A percentile compares a stretch with the other conserved stretches of the same genome.
Conservation (phyloP, 2,113 vertebrate species). For the Cinclus cinclus region DNA sequence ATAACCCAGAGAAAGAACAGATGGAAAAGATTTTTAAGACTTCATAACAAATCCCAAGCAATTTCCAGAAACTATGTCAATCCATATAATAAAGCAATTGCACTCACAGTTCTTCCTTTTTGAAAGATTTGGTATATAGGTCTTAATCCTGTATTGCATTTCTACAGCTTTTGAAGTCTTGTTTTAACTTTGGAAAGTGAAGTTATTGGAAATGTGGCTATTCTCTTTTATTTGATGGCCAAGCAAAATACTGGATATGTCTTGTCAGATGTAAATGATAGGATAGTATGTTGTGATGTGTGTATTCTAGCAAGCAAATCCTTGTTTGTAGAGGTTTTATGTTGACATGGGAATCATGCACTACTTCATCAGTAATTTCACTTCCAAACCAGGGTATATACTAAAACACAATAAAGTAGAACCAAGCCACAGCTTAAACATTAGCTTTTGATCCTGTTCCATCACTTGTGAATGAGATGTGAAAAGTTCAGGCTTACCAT, state of each 20-base stretch:
- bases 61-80: conserved; percentile 45
- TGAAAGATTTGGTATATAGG: conserved; percentile 19
- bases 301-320: conserved; percentile 64
- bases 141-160: conserved; percentile 16
- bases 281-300: conserved; percentile 42
- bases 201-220: conserved; percentile 53
- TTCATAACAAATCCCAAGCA: conserved; percentile 6
- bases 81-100: conserved; percentile 29
- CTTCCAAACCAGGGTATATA: conserved; percentile 56
- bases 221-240: conserved; percentile 12
- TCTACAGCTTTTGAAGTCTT: conserved; percentile 46
- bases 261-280: conserved; percentile 63
- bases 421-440: conserved; percentile 66
- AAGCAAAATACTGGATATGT: conserved; percentile 60
- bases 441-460: conserved; percentile 13
- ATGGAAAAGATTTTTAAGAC: conserved; percentile 47
- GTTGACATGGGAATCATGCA: conserved; percentile 64
- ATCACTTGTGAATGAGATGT: conserved; percentile 56
- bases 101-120: conserved; percentile 15
- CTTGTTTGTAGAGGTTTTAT: conserved; percentile 67
- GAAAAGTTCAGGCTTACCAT: conserved; percentile 63
- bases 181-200: conserved; percentile 45
- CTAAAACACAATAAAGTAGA: conserved; percentile 64
- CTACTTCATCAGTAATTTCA: conserved; percentile 71
- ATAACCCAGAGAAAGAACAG: conserved; percentile 18